These are phyloP conservation scores for Hirtodrosophila histrioides DNA, from an alignment of 2,888 invertebrate species.

Conservation along the genomic window DNA sequence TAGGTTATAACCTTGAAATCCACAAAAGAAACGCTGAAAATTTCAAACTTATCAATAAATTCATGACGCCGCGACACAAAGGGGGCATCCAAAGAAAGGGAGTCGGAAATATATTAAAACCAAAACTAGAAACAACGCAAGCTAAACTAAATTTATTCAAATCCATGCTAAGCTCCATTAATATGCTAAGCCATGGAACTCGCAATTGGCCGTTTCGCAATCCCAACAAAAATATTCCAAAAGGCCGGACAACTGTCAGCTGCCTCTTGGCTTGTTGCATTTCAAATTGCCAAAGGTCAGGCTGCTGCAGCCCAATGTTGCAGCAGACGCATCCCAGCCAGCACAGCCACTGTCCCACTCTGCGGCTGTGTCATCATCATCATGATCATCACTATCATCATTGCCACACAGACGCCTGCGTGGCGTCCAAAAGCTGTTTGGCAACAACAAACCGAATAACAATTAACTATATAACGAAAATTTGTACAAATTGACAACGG, in stretches of 20 bases:
- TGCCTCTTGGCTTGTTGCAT: conserved; percentile 44
- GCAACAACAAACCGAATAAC: conserved; percentile 67
- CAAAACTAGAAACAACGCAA: conserved; percentile 1
- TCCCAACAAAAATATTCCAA: conserved; percentile 42
- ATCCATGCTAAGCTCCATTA: conserved; percentile 63
- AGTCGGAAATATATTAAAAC: too few relatives aligned
- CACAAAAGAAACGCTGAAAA: conserved; percentile 65
- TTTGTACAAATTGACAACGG: conserved; percentile 69
- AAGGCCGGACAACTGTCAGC: conserved; percentile 37
- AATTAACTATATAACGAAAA: conserved; percentile 77
- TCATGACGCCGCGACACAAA: conserved; percentile 51
- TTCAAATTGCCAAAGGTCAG: conserved; percentile 77
- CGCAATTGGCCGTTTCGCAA: conserved; percentile 53
- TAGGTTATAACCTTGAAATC: conserved; percentile 78
- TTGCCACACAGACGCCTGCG: too few relatives aligned
- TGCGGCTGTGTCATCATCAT: conserved; percentile 56
- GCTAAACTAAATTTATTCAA: conserved; percentile 57
- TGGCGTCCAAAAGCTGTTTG: conserved; percentile 64
- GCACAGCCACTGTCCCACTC: conserved; percentile 19
- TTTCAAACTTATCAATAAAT: conserved; percentile 71
- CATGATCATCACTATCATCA: conserved; percentile 24
- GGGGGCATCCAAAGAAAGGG: conserved; percentile 20
- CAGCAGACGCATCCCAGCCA: conserved; percentile 43
- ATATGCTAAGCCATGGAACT: conserved; percentile 60
- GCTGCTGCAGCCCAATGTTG: conserved; percentile 39